Evolutionary conservation across 2,888 invertebrate species (phyloP).

Genomic region (Choristoneura rosaceana): DNA sequence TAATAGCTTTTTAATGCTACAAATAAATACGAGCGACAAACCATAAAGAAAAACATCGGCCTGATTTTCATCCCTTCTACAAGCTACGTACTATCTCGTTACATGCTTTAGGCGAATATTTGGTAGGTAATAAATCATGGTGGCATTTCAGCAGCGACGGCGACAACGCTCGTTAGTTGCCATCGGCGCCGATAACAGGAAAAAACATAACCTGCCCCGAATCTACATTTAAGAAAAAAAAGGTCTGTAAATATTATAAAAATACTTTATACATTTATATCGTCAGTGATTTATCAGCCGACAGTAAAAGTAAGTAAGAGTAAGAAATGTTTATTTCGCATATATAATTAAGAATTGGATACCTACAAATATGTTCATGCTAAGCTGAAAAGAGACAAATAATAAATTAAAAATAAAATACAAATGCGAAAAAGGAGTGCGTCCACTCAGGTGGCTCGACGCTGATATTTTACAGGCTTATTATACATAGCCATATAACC

Average conservation of each 20-base stretch:
- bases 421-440: too few species aligned
- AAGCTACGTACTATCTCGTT: constrained; percentile 18
- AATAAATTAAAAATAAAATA: too few species aligned
- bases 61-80: constrained; percentile 21
- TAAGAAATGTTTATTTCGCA: too few species aligned
- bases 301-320: too few species aligned
- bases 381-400: too few species aligned
- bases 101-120: constrained; percentile 43
- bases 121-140: constrained; percentile 71
- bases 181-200: constrained; percentile 64
- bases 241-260: not conserved
- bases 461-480: too few species aligned
- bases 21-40: not conserved
- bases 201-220: constrained; percentile 59
- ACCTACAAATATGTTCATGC: too few species aligned
- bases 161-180: constrained; percentile 71
- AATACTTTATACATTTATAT: not conserved
- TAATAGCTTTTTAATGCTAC: constrained; percentile 3
- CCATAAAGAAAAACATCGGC: constrained; percentile 2
- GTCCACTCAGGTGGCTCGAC: too few species aligned
- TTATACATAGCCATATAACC: too few species aligned
- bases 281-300: too few species aligned
- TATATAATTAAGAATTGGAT: too few species aligned
- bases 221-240: not conserved
- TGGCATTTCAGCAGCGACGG: constrained; percentile 68